Evolutionary conservation across 2,888 invertebrate genomes (phyloP), one percentile per base, ranked within the genome.

Genomic region (Hybos culiciformis): DNA sequence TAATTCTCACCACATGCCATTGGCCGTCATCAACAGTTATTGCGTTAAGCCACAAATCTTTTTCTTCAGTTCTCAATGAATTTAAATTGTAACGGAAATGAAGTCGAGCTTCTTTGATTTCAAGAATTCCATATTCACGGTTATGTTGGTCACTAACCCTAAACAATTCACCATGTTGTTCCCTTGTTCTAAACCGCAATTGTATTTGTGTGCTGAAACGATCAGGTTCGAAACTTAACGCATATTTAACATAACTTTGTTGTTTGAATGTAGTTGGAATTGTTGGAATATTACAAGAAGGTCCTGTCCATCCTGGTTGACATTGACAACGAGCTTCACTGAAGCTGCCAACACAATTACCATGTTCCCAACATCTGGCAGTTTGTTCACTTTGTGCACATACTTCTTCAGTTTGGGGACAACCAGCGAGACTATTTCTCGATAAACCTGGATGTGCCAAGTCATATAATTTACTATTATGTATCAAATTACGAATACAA

Each of bases 211-310:
- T 93, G 41, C 85, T 84, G 58, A 88, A 93, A 53, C 86, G 75
- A 58, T 92, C 88, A 0, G 92, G 92, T 60, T 92, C 91, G 61
- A 92, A 93, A 54, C 90, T 90, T 24, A 96, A 69, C 3, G 92
- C 91, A 62, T 94, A 96, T 62, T 93, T 92, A n/a, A 96, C 91
- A 64, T 93, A 96, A 51, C 92, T 92, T 63, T 91, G 87, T 1
- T 84, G 81, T 59, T 88, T 83, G 65, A 96, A 93, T 47, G 92
- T 92, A 1, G 91, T 87, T 1, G 91, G 88, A 37, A 83, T 83
- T 0, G 91, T 92, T 40, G 83, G 79, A 36, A 83, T 75, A 55
- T 83, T 81, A 59, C 91, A 91, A 0, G 84, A 80, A 0, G 86
- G 85, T 8, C 96, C 96, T 1, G 86, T 86, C 83, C 85, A 98